Conservation (phyloP, 2,113 vertebrate genomes). For the Bubo bubo region DNA sequence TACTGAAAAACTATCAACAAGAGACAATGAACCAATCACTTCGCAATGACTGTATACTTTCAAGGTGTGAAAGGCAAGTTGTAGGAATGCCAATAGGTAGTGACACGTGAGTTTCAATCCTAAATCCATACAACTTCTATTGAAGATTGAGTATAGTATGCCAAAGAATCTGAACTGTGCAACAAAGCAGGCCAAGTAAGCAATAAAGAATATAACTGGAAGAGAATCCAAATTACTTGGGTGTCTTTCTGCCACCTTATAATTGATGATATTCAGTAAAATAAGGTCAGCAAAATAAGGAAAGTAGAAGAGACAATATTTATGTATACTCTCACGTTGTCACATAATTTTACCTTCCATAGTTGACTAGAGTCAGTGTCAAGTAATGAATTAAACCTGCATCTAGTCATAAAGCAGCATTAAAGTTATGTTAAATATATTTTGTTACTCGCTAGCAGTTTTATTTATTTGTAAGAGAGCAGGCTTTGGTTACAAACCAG, state of each 20-base stretch:
- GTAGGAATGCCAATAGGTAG: neutral
- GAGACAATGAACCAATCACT: neutral
- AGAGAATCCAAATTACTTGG: neutral
- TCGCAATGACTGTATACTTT: neutral
- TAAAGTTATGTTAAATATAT: neutral
- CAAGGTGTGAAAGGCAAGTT: neutral
- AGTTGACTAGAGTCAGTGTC: neutral
- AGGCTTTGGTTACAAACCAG: neutral
- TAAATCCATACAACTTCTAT: neutral
- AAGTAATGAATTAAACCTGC: neutral
- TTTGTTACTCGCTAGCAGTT: neutral
- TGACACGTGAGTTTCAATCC: neutral
- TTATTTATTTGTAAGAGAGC: neutral
- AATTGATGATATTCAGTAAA: neutral
- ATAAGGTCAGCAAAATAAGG: neutral
- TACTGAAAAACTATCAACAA: neutral
- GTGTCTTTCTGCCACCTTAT: neutral
- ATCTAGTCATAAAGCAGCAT: neutral
- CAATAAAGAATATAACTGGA: neutral
- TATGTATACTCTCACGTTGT: neutral
- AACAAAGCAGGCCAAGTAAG: neutral
- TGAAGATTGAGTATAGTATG: neutral
- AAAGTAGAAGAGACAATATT: neutral
- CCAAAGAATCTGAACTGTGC: neutral
- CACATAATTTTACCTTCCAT: neutral